Conservation (phyloP, 30 jellyfish, hydroid and myxozoan genomes). For the Hydractinia echinata region DNA sequence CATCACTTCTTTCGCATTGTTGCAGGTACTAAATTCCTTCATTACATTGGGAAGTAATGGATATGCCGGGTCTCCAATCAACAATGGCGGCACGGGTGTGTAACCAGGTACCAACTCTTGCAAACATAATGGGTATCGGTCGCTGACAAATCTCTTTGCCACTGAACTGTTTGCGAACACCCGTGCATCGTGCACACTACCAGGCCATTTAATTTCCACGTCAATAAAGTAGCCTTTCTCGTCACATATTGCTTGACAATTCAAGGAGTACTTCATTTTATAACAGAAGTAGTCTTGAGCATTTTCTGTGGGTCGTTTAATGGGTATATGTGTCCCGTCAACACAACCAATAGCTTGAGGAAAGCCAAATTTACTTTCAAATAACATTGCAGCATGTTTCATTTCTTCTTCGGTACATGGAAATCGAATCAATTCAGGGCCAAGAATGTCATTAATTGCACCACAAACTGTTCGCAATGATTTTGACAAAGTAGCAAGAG, state of each 20-base stretch:
- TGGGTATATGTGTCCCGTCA: conserved; percentile 75
- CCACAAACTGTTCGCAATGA: conserved; percentile 3
- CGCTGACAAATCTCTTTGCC: conserved; percentile 26
- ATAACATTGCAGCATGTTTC: background rate
- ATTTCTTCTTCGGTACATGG: conserved; percentile 43
- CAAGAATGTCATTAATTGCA: conserved; percentile 12
- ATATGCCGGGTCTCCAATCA: conserved; percentile 68
- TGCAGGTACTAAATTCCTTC: too few relatives aligned
- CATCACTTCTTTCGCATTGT: conserved; percentile 7
- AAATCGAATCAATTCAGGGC: conserved; percentile 15
- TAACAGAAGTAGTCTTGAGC: conserved; percentile 53
- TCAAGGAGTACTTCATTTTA: too few relatives aligned
- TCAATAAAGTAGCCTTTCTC: conserved; percentile 32
- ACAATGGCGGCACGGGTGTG: conserved; percentile 41
- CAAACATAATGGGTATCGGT: conserved; percentile 26
- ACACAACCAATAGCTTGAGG: too few relatives aligned
- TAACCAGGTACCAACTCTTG: conserved; percentile 46
- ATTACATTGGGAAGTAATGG: too few relatives aligned
- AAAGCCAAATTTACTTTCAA: conserved; percentile 48
- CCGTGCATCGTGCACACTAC: background rate
- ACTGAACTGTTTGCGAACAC: conserved; percentile 39
- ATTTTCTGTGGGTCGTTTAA: conserved; percentile 56
- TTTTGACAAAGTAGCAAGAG: conserved; percentile 9
- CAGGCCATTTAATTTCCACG: too few relatives aligned
- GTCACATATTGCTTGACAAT: conserved; percentile 64